Conservation (phyloP, 1,140 invertebrate species). For the Cherax destructor region DNA sequence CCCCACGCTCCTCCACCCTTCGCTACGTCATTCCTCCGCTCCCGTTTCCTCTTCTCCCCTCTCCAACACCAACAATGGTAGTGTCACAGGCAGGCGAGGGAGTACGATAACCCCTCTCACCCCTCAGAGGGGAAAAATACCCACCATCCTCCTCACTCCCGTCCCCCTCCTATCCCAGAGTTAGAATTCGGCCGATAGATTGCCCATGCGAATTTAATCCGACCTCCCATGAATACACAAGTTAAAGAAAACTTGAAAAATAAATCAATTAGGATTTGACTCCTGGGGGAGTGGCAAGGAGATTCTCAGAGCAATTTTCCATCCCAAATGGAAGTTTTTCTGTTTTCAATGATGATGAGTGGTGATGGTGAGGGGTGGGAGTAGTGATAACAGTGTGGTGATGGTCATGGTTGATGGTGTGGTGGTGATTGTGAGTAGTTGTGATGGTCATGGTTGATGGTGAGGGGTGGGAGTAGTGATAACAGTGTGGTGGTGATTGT, state of each 20-base stretch:
- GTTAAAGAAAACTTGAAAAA: constrained; percentile 34
- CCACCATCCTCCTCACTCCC: background rate
- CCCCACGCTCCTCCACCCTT: background rate
- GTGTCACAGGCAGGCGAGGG: too few species aligned
- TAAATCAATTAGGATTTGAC: constrained; percentile 33
- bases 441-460: too few species aligned
- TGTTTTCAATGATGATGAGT: background rate
- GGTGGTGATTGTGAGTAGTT: background rate
- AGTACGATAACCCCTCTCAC: too few species aligned
- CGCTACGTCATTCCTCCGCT: background rate
- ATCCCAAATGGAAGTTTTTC: background rate
- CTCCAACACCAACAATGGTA: too few species aligned
- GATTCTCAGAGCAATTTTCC: background rate
- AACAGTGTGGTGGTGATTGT: background rate
- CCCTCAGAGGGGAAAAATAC: too few species aligned
- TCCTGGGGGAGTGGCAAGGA: background rate
- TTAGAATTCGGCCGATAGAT: background rate
- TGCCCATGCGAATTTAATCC: constrained; percentile 22
- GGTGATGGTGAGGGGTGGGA: background rate
- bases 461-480: background rate
- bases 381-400: background rate
- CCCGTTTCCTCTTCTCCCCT: background rate
- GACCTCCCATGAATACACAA: constrained; percentile 27
- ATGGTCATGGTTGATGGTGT: background rate
- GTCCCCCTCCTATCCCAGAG: background rate